Base-by-base conservation (phyloP, 2,113 vertebrate species). In the Ia io region DNA sequence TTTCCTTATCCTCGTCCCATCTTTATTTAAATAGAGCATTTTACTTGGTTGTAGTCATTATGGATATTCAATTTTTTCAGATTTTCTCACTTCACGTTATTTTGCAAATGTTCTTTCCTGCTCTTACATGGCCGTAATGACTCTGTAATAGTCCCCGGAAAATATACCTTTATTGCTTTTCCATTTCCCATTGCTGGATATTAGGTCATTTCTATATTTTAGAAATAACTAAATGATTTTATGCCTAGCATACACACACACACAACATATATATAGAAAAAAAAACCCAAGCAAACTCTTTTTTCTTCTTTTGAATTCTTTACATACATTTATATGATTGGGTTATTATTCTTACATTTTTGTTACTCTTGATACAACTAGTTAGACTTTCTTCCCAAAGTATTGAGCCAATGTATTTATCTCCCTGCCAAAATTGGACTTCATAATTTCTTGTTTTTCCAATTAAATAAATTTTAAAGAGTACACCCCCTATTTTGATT, bases 131-230 rank as follows among this genome's bases (percentile, higher is more conserved):
- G 37, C 53, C 0, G 0, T 74, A 65, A 88, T 83, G 94, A 85
- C 82, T 87, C n/a, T 9, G 1, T 74, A 65, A 86, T 47, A 76
- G 65, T 59, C 28, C 49, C 35, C 0, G 2, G 37, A 90, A 77
- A 90, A 88, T 92, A 79, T 37, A 56, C 63, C 44, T 88, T 94
- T 71, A 95, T 92, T 80, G 80, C 76, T 76, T 77, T 83, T 76
- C 70, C 40, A 53, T 71, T 93, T 85, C 35, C 82, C 44, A 22
- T 87, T 30, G 23, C 51, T 84, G 59, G 17, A 37, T 71, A 47
- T n/a, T 67, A 88, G 65, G 67, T 82, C 67, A 73, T 80, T 95
- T 87, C 56, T 87, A 3, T 51, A 67, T 89, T 61, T 59, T 7
- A 20, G 74, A 74, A 40, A 61, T 56, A 71, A 40, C 25, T 17